Evolutionary conservation across 2,113 vertebrate species (phyloP).

Genomic region (Megaceryle torquata): DNA sequence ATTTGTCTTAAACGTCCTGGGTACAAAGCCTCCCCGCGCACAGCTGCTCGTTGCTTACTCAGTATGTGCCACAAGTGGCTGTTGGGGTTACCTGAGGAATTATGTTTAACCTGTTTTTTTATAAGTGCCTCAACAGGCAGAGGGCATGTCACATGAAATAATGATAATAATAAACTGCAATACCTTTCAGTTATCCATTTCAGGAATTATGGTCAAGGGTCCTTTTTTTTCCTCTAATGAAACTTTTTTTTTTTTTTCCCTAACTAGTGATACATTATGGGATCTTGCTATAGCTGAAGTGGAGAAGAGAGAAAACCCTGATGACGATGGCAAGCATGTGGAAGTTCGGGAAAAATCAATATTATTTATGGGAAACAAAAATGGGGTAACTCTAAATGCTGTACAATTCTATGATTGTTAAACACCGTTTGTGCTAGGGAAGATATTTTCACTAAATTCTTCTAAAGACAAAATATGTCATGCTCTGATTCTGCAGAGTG

Average conservation of each 20-base stretch:
- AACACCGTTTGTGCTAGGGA: neutral
- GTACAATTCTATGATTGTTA: neutral
- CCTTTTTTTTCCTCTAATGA: neutral
- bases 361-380: slow-evolving; percentile 91
- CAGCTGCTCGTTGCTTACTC: accelerated
- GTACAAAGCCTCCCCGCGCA: neutral
- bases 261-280: slow-evolving; percentile 86
- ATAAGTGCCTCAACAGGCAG: neutral
- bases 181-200: neutral
- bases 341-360: slow-evolving; percentile 82
- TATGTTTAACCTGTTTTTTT: neutral
- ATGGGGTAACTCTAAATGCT: slow-evolving; percentile 74
- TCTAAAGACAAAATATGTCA: neutral
- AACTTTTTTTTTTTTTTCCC: neutral
- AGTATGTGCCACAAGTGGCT: neutral
- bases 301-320: slow-evolving; percentile 64
- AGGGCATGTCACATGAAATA: neutral
- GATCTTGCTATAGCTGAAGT: slow-evolving; percentile 87
- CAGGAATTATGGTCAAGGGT: neutral
- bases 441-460: neutral
- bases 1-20: accelerated
- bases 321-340: neutral
- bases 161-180: neutral
- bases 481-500: neutral
- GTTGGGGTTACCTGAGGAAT: neutral